These are phyloP conservation scores for Euplagia quadripunctaria DNA, from an alignment of 2,888 invertebrate species.

Conservation along the genomic window DNA sequence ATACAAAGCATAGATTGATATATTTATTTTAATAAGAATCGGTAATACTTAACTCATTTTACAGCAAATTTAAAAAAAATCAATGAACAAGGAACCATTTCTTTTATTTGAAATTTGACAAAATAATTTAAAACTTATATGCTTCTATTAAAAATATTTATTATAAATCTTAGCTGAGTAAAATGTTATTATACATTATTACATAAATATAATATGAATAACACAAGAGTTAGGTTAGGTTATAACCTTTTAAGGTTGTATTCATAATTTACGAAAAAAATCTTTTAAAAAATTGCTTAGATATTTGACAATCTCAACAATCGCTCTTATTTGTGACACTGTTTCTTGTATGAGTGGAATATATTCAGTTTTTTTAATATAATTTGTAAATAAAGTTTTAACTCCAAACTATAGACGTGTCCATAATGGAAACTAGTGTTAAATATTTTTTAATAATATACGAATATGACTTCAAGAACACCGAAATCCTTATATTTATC, in stretches of 20 bases:
- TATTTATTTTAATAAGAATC: background rate
- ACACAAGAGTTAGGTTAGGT: background rate
- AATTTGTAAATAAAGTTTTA: background rate
- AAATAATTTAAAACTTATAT: too few relatives aligned
- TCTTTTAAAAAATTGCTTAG: background rate
- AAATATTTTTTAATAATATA: too few relatives aligned
- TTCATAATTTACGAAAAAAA: background rate
- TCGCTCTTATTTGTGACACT: background rate
- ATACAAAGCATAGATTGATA: background rate
- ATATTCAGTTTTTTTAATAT: background rate
- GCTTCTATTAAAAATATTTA: background rate
- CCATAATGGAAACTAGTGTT: too few relatives aligned
- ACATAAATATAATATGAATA: background rate
- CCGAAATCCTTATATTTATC: background rate
- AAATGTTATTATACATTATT: background rate
- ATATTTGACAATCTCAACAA: background rate
- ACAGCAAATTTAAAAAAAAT: too few relatives aligned
- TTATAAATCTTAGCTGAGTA: background rate
- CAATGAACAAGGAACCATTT: too few relatives aligned
- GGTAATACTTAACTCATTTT: too few relatives aligned
- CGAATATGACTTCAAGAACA: background rate
- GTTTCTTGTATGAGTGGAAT: too few relatives aligned
- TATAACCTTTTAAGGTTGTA: background rate
- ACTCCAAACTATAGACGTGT: too few relatives aligned
- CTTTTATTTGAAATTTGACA: too few relatives aligned